Evolutionary conservation across 2,888 invertebrate species (phyloP).

Genomic region (Charanyca ferruginea): DNA sequence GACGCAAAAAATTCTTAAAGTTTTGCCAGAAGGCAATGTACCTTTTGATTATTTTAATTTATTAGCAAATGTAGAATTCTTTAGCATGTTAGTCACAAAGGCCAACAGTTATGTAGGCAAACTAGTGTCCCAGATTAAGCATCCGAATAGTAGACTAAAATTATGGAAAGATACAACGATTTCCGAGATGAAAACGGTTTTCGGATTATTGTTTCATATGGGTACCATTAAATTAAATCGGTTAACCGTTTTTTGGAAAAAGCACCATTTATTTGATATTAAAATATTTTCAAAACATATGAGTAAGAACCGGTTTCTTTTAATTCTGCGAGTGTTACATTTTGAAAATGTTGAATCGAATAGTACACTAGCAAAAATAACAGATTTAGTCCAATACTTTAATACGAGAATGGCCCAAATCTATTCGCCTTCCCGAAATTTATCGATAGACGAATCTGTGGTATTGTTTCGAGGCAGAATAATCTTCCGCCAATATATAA

Average conservation of each 20-base stretch:
- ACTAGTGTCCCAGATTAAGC: neutral
- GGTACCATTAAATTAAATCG: too few relatives aligned
- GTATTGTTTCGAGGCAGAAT: too few relatives aligned
- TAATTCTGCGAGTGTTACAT: slow-evolving; percentile 16
- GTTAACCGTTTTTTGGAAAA: neutral
- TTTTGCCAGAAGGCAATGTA: too few relatives aligned
- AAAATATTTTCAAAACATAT: slow-evolving; percentile 19
- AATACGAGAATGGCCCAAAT: slow-evolving; percentile 10
- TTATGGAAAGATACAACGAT: too few relatives aligned
- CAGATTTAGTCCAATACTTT: slow-evolving; percentile 17
- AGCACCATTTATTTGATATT: slow-evolving; percentile 16
- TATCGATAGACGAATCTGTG: too few relatives aligned
- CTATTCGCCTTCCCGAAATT: slow-evolving; percentile 5
- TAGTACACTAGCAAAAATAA: slow-evolving; percentile 16
- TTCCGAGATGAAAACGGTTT: too few relatives aligned
- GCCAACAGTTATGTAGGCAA: slow-evolving; percentile 9
- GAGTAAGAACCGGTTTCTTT: slow-evolving; percentile 18
- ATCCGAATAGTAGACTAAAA: too few relatives aligned
- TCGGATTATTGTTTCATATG: too few relatives aligned
- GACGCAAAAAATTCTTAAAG: too few relatives aligned
- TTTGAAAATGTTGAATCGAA: slow-evolving; percentile 19
- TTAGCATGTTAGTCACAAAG: neutral
- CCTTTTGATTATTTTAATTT: too few relatives aligned
- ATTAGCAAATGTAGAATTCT: too few relatives aligned
- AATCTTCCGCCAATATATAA: too few relatives aligned